Evolutionary conservation across 2,113 vertebrate species (phyloP).

Genomic region (Etia nguti): DNA sequence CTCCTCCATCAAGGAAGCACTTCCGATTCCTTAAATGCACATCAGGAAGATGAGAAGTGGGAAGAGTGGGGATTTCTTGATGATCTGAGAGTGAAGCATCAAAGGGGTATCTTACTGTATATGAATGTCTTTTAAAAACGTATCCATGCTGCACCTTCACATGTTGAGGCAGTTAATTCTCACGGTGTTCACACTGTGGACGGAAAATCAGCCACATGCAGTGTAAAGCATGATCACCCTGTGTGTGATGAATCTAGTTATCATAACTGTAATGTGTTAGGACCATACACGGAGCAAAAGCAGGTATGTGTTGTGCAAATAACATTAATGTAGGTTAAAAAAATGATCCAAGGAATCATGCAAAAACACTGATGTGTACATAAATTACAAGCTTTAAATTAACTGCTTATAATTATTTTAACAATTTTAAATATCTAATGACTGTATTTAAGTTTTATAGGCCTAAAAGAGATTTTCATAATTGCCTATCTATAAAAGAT

Average conservation of each 20-base stretch:
- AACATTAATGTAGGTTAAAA: background rate
- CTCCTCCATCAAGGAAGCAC: background rate
- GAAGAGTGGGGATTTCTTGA: background rate
- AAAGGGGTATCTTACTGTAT: background rate
- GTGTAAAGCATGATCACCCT: background rate
- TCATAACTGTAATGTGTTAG: background rate
- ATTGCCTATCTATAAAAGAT: background rate
- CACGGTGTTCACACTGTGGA: background rate
- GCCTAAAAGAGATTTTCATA: background rate
- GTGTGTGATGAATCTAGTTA: background rate
- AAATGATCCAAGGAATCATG: background rate
- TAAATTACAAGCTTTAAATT: background rate
- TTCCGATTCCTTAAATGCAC: background rate
- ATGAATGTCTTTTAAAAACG: background rate
- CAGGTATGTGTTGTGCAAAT: background rate
- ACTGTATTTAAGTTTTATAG: background rate
- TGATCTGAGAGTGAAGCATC: background rate
- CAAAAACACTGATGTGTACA: background rate
- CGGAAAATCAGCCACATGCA: background rate
- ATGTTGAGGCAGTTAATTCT: background rate
- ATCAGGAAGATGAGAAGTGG: background rate
- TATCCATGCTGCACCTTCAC: background rate
- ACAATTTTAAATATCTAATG: background rate
- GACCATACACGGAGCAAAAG: background rate
- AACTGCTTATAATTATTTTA: background rate